Base-by-base conservation (phyloP, 2,113 vertebrate genomes). In the Notiomystis cincta region DNA sequence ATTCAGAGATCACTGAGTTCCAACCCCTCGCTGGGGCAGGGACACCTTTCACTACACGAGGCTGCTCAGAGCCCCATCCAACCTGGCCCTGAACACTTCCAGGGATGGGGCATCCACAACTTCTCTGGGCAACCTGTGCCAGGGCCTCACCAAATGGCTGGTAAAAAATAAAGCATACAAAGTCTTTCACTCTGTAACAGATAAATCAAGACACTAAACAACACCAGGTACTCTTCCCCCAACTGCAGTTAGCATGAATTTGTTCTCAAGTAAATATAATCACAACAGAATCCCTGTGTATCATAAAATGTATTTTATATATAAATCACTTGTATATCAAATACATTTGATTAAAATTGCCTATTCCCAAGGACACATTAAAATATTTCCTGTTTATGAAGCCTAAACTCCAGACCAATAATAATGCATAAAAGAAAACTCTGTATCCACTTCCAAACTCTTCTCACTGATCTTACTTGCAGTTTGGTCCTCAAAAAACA, bases 1-100 rank as follows among this genome's bases (percentile, higher is more conserved):
- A 33, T 13, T 24, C 24, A 33, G 0, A 65, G 15, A 50, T 44
- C 27, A 15, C 16, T 0, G 0, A 28, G 22, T 44, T 58, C 23
- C 58, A 50, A 19, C 1, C 7, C 16, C 25, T 25, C 35, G 50
- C 15, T 33, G 27, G 31, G 31, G 27, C 22, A 88, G 50, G 31
- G 16, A 44, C 27, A 57, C 22, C 4, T 44, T 44, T 12, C 77
- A 37, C 27, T 28, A 42, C 31, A 44, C 3, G 27, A 81, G 27
- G 18, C 11, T 58, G 4, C 51, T 57, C 51, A 73, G 37, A 66
- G 33, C 19, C 33, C 27, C 47, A 17, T 28, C 44, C 37, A 81
- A 7, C 33, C 21, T 73, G 60, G 18, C 37, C 51, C 27, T 48
- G 19, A 66, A 51, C 28, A 58, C 19, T n/a, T 33, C 18, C 33